phyloP scores from a whole-genome alignment of 2,888 invertebrate species.

The Anorthoa munda region DNA sequence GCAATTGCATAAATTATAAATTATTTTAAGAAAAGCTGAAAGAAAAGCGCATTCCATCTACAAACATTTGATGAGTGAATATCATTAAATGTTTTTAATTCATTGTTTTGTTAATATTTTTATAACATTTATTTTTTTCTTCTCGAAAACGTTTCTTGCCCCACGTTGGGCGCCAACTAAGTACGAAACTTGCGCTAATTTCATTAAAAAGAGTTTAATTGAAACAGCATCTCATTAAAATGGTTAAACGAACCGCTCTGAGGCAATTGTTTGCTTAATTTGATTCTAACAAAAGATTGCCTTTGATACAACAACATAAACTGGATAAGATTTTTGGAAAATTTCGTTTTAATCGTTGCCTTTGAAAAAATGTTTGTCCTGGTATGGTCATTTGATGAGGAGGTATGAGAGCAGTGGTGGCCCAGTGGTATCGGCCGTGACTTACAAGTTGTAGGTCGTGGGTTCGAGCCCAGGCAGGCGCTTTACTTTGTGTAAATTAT shows the following conservation, averaged over 20 bases:
- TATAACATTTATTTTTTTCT: background rate
- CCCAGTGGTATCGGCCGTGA: too few species aligned
- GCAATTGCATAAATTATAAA: background rate
- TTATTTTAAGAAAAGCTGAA: background rate
- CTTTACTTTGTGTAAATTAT: too few species aligned
- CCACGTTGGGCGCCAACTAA: conserved; percentile 55
- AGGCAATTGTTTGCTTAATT: conserved; percentile 41
- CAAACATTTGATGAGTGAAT: too few species aligned
- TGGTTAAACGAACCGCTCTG: conserved; percentile 6
- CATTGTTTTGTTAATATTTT: background rate
- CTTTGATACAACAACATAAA: conserved; percentile 14
- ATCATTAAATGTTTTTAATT: too few species aligned
- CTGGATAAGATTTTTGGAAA: conserved; percentile 2
- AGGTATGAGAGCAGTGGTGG: too few species aligned
- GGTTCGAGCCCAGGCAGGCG: too few species aligned
- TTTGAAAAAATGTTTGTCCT: background rate
- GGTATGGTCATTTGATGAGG: too few species aligned
- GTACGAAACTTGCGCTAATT: conserved; percentile 36
- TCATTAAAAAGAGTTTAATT: conserved; percentile 41
- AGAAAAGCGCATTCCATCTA: background rate
- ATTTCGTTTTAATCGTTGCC: background rate
- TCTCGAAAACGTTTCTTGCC: background rate
- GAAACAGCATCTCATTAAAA: conserved; percentile 47
- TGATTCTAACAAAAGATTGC: conserved; percentile 31
- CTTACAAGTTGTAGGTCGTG: too few species aligned